phyloP scores from a whole-genome alignment of 2,888 invertebrate species.

The Drosophila yooni region DNA sequence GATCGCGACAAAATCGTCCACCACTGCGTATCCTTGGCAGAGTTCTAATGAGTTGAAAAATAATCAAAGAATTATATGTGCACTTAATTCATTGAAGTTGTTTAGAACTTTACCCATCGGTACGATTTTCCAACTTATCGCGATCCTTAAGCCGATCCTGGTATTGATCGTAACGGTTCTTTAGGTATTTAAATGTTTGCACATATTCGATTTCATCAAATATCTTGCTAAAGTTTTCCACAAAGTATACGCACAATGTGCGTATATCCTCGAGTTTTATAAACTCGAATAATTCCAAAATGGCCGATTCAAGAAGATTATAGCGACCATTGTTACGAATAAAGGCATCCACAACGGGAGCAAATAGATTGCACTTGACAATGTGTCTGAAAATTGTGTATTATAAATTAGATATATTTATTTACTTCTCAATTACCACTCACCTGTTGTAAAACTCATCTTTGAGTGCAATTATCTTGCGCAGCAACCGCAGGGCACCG shows the following conservation, averaged over 20 bases:
- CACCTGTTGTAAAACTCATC: constrained; percentile 97
- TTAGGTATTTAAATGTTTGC: constrained; percentile 97
- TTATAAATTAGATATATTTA: background rate
- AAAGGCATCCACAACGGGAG: constrained; percentile 98
- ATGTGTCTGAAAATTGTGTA: constrained; percentile 89
- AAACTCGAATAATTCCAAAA: constrained; percentile 99
- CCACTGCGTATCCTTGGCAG: constrained; percentile 89
- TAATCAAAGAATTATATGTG: constrained; percentile 3
- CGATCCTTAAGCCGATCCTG: constrained; percentile 95
- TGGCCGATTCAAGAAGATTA: constrained; percentile 99
- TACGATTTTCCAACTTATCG: constrained; percentile 87
- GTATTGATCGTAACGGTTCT: constrained; percentile 94
- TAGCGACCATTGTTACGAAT: constrained; percentile 98
- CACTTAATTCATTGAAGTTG: background rate
- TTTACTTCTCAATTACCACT: constrained; percentile 24
- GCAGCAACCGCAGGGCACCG: constrained; percentile 97
- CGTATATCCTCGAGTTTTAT: constrained; percentile 97
- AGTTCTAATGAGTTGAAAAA: constrained; percentile 56
- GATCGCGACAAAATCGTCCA: constrained; percentile 94
- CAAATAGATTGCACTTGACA: constrained; percentile 96
- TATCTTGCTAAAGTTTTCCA: constrained; percentile 97
- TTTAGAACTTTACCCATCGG: constrained; percentile 87
- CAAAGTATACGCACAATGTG: constrained; percentile 95
- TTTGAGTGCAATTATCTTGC: constrained; percentile 98
- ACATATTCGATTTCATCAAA: constrained; percentile 98